These are phyloP conservation scores for Chrysomela aeneicollis DNA, from an alignment of 2,888 invertebrate species.

Conservation along the genomic window DNA sequence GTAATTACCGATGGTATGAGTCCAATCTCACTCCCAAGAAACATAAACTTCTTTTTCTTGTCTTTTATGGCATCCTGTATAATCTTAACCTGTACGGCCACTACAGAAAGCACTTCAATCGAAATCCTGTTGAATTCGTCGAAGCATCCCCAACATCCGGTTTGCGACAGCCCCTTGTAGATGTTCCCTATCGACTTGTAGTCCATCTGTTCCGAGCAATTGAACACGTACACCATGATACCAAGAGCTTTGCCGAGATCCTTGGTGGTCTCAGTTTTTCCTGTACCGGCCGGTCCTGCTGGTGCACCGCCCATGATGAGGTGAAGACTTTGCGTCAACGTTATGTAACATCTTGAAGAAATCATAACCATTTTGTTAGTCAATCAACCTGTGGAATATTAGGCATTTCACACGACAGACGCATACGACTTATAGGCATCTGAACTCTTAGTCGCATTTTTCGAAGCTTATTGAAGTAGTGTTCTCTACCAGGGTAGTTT, in stretches of 20 bases:
- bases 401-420: no score
- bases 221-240: slow-evolving; percentile 93
- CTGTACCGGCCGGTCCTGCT: slow-evolving; percentile 94
- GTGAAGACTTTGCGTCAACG: slow-evolving; percentile 82
- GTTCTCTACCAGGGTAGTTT: no score
- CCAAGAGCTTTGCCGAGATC: slow-evolving; percentile 93
- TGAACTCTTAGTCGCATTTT: no score
- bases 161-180: slow-evolving; percentile 94
- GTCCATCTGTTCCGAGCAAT: slow-evolving; percentile 97
- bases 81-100: slow-evolving; percentile 90
- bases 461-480: no score
- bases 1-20: slow-evolving; percentile 71
- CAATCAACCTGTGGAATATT: no score
- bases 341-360: slow-evolving; percentile 83
- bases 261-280: slow-evolving; percentile 97
- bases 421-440: no score
- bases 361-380: neutral
- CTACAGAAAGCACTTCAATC: slow-evolving; percentile 93
- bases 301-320: slow-evolving; percentile 97
- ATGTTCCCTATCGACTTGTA: slow-evolving; percentile 95
- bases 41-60: slow-evolving; percentile 81
- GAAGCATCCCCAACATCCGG: slow-evolving; percentile 97
- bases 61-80: slow-evolving; percentile 87
- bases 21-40: slow-evolving; percentile 82
- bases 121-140: slow-evolving; percentile 96